A percentile compares a stretch with the other conserved stretches of the same genome.
Conservation (phyloP, 2,888 invertebrate genomes). For the Villa cingulata region DNA sequence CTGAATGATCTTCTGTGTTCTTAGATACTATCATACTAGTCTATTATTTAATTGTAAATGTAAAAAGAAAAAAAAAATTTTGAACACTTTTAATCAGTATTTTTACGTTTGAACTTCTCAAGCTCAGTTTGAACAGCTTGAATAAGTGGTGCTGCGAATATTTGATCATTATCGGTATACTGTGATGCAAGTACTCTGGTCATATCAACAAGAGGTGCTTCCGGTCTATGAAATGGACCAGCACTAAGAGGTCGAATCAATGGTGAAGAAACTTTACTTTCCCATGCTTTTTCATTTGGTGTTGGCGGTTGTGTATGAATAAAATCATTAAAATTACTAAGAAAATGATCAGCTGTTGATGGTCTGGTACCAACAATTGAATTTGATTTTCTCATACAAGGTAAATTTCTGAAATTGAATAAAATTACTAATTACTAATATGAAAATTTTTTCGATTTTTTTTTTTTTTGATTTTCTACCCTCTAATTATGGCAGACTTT, state of each 20-base stretch:
- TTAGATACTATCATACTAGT: no score
- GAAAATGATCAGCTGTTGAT: slow-evolving; percentile 32
- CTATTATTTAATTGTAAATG: no score
- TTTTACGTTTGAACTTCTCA: slow-evolving; percentile 28
- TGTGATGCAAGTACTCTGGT: slow-evolving; percentile 14
- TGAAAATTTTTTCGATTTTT: no score
- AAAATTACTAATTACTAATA: no score
- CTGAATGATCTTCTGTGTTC: no score
- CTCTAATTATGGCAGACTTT: slow-evolving; percentile 31
- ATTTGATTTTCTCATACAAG: slow-evolving; percentile 19
- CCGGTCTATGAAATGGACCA: slow-evolving; percentile 45
- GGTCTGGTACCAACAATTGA: slow-evolving; percentile 25
- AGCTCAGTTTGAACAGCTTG: slow-evolving; percentile 68
- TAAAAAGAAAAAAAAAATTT: no score
- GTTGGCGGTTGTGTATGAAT: slow-evolving; percentile 30
- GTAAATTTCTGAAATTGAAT: slow-evolving; percentile 15
- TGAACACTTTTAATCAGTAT: no score
- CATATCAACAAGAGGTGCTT: slow-evolving; percentile 30
- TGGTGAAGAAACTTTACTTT: slow-evolving; percentile 39
- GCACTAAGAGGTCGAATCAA: slow-evolving; percentile 49
- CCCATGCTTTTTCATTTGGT: slow-evolving; percentile 40
- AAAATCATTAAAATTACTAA: slow-evolving; percentile 1
- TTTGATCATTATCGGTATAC: slow-evolving; percentile 35
- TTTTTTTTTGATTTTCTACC: slow-evolving; percentile 16
- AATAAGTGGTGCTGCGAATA: slow-evolving; percentile 71